Percentiles rank a stretch among this genome's conserved stretches.
Evolutionary conservation across 2,888 invertebrate genomes (phyloP).

Genomic region (Volucella inflata): DNA sequence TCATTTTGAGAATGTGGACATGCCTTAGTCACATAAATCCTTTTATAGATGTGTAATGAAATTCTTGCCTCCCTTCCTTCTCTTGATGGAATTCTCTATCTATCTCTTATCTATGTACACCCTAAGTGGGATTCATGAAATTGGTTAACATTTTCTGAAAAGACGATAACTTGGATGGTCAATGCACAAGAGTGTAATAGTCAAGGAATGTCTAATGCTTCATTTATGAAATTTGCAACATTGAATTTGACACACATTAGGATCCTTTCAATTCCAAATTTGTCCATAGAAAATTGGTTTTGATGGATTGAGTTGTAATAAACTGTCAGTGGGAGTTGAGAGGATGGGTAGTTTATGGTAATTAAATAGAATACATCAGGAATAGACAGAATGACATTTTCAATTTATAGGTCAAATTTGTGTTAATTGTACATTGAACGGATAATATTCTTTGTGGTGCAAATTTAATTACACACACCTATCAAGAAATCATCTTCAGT

Average conservation of each 20-base stretch:
- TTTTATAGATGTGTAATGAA: not conserved
- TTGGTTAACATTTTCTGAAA: slow-evolving; percentile 26
- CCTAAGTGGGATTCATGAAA: slow-evolving; percentile 7
- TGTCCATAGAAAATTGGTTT: slow-evolving; percentile 21
- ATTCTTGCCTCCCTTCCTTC: not conserved
- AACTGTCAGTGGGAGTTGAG: not conserved
- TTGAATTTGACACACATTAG: slow-evolving; percentile 1
- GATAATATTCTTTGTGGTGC: no score
- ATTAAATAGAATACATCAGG: not conserved
- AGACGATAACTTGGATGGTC: not conserved
- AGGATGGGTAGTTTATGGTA: not conserved
- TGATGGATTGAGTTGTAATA: slow-evolving; percentile 12
- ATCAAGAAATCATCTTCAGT: no score
- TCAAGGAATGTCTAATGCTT: slow-evolving; percentile 1
- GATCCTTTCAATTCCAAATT: slow-evolving; percentile 29
- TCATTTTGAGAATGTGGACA: slow-evolving; percentile 35
- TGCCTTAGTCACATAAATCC: slow-evolving; percentile 6
- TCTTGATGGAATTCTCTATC: slow-evolving; percentile 5
- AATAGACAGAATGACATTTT: no score
- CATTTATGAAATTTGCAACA: slow-evolving; percentile 7
- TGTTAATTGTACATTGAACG: no score
- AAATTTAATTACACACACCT: no score
- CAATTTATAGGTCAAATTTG: no score
- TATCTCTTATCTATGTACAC: not conserved
- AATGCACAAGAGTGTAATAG: slow-evolving; percentile 22